Conservation (phyloP, 2,797 vertebrate genomes). For the Rhinella marina region DNA sequence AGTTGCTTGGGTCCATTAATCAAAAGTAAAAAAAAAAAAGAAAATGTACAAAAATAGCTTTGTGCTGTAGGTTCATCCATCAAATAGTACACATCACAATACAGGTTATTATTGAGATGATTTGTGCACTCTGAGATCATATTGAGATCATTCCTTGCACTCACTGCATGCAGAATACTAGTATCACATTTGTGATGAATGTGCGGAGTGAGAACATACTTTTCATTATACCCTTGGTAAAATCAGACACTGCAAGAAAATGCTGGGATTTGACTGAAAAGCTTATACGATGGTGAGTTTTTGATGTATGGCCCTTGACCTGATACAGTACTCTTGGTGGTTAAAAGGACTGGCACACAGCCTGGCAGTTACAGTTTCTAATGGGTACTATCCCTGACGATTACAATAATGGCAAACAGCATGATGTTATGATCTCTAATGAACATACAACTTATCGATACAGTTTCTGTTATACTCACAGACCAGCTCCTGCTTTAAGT, state of each 20-base stretch:
- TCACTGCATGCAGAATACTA: conserved; percentile 22
- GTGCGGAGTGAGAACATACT: not conserved
- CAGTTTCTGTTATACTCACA: too few relatives aligned
- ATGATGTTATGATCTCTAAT: too few relatives aligned
- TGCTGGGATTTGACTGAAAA: conserved; percentile 37
- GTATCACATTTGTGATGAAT: conserved; percentile 17
- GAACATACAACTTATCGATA: too few relatives aligned
- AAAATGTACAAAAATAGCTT: not conserved
- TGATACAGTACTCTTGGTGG: too few relatives aligned
- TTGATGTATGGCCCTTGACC: too few relatives aligned
- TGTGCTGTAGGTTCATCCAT: conserved; percentile 21
- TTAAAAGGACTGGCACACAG: too few relatives aligned
- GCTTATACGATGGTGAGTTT: too few relatives aligned
- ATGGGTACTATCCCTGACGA: too few relatives aligned
- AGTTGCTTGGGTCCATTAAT: conserved; percentile 30
- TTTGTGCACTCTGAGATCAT: conserved; percentile 37
- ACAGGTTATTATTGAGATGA: conserved; percentile 32
- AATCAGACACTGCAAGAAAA: conserved; percentile 32
- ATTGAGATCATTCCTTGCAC: conserved; percentile 23
- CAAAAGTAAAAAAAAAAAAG: not conserved
- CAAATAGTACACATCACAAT: conserved; percentile 16
- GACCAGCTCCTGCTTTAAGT: too few relatives aligned
- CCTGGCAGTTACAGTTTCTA: too few relatives aligned
- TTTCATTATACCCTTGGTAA: conserved; percentile 57
- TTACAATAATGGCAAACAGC: too few relatives aligned